A percentile compares a stretch with the other conserved stretches of the same genome.
These are phyloP conservation scores for Agonopterix alstromeriana DNA, from an alignment of 2,888 invertebrate species.

Conservation along the genomic window DNA sequence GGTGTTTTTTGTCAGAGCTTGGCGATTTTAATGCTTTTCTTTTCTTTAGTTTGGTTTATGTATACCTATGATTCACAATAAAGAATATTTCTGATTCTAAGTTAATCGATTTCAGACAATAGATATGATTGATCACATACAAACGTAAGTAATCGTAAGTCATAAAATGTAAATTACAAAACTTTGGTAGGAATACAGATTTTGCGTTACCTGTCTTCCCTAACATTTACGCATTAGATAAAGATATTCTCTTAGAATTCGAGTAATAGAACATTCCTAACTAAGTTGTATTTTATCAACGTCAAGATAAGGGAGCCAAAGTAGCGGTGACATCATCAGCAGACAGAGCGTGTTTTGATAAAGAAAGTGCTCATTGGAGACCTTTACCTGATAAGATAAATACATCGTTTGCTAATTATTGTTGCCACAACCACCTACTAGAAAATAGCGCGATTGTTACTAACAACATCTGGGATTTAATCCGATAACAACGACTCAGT, in stretches of 20 bases:
- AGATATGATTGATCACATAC: no score
- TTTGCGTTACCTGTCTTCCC: no score
- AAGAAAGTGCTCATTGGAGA: slow-evolving; percentile 64
- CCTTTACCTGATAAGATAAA: slow-evolving; percentile 55
- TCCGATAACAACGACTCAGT: slow-evolving; percentile 6
- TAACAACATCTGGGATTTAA: slow-evolving; percentile 21
- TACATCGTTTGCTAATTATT: slow-evolving; percentile 35
- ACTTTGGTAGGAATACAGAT: no score
- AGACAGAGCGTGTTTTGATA: slow-evolving; percentile 53
- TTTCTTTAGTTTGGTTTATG: no score
- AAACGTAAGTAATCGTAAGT: no score
- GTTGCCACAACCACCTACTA: slow-evolving; percentile 2
- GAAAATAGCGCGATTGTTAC: slow-evolving; percentile 25
- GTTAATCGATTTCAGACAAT: no score
- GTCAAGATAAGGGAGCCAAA: slow-evolving; percentile 60
- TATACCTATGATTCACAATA: no score
- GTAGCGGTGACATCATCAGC: slow-evolving; percentile 63
- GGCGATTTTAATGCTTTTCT: no score
- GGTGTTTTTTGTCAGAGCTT: no score
- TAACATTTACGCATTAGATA: not conserved
- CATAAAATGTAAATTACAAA: no score
- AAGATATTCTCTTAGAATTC: not conserved
- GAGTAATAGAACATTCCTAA: slow-evolving; percentile 47
- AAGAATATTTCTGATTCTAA: no score
- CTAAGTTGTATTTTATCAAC: slow-evolving; percentile 50